phyloP scores from a whole-genome alignment of 2,113 vertebrate species.

The Tinamus guttatus region DNA sequence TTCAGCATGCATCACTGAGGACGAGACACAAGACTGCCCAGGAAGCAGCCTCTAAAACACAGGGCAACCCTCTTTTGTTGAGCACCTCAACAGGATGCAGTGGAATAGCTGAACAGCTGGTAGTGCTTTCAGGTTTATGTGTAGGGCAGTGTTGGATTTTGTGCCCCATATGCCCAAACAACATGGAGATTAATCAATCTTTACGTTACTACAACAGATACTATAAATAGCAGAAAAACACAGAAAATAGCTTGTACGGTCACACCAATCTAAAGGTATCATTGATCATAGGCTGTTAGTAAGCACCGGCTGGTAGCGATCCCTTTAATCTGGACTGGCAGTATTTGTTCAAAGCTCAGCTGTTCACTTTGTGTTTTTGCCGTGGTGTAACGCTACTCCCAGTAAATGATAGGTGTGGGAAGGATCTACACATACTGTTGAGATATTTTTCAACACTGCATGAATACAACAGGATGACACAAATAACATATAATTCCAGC shows the following conservation, averaged over 20 bases:
- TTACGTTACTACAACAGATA: background rate
- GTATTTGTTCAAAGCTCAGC: background rate
- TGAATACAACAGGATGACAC: slow-evolving; percentile 1
- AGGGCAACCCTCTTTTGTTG: slow-evolving; percentile 9
- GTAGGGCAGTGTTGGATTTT: background rate
- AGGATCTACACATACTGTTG: background rate
- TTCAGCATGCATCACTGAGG: slow-evolving; percentile 25
- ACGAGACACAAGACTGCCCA: slow-evolving; percentile 5
- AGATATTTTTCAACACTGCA: slow-evolving; percentile 7
- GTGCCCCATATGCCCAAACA: background rate
- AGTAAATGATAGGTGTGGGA: background rate
- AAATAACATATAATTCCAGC: slow-evolving; percentile 38
- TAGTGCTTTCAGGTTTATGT: background rate
- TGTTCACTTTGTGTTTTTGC: background rate
- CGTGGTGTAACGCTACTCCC: background rate
- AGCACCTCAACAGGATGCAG: background rate
- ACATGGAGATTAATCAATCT: background rate
- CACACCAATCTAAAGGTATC: background rate
- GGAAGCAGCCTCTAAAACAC: background rate
- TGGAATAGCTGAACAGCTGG: background rate
- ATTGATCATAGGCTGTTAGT: background rate
- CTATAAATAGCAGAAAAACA: background rate
- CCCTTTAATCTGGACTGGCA: background rate
- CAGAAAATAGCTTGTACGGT: background rate
- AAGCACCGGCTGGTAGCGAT: background rate